Conservation (phyloP, 2,888 invertebrate genomes). For the Cheilosia soror region DNA sequence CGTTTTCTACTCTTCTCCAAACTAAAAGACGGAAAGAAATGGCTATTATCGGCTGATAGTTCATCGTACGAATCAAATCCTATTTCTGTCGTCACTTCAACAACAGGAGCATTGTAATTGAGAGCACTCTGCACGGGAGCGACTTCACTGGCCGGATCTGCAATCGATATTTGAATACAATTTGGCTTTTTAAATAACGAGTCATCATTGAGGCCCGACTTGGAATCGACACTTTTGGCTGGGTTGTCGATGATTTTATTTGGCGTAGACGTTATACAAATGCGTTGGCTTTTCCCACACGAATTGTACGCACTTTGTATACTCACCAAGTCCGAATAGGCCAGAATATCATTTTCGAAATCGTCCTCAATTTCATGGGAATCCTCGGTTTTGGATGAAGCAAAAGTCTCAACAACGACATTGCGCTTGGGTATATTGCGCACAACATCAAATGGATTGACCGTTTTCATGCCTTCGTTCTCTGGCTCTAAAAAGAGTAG, state of each 20-base stretch:
- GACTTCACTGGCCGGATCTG: background rate
- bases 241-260: background rate
- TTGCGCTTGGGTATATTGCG: constrained; percentile 17
- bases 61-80: constrained; percentile 44
- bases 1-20: background rate
- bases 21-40: constrained; percentile 18
- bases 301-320: constrained; percentile 12
- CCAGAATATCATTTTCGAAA: constrained; percentile 28
- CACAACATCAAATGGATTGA: constrained; percentile 24
- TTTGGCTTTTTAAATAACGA: constrained; percentile 7
- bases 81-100: constrained; percentile 44
- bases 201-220: background rate
- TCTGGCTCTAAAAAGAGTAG: constrained; percentile 22
- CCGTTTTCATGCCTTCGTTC: constrained; percentile 15
- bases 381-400: background rate
- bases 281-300: background rate
- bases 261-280: constrained; percentile 8
- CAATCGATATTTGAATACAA: background rate
- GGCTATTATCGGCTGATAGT: constrained; percentile 11
- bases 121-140: background rate
- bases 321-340: constrained; percentile 14
- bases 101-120: constrained; percentile 16
- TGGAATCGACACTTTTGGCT: background rate
- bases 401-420: background rate
- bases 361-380: constrained; percentile 11